Evolutionary conservation across 1,140 invertebrate genomes (phyloP).

Genomic region (Leptopilina clavipes): DNA sequence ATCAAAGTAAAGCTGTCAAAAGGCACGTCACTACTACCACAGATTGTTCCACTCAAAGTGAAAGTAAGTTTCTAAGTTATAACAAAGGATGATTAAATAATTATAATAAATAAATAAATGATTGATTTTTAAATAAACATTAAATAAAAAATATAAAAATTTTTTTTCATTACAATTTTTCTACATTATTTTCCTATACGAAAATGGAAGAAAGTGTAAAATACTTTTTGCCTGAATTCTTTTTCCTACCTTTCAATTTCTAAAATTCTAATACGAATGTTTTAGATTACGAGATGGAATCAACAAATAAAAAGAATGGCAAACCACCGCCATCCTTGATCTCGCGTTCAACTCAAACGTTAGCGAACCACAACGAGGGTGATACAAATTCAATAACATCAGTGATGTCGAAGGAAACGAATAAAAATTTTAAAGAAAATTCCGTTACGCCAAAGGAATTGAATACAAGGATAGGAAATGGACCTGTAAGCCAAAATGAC

Average conservation of each 20-base stretch:
- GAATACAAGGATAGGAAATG: conserved; percentile 63
- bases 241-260: not conserved
- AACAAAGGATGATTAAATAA: too few relatives aligned
- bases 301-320: conserved; percentile 59
- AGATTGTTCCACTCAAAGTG: conserved; percentile 71
- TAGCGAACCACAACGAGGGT: conserved; percentile 37
- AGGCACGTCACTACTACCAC: conserved; percentile 74
- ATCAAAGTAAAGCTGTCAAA: conserved; percentile 80
- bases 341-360: conserved; percentile 61
- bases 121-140: too few relatives aligned
- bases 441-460: conserved; percentile 48
- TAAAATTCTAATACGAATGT: conserved; percentile 7
- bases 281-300: conserved; percentile 63
- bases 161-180: too few relatives aligned
- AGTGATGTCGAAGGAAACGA: conserved; percentile 48
- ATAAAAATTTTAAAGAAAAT: conserved; percentile 54
- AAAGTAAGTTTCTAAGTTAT: conserved; percentile 60
- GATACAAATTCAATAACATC: conserved; percentile 49
- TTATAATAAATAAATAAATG: too few relatives aligned
- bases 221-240: not conserved
- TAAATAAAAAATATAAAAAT: too few relatives aligned
- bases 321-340: conserved; percentile 47
- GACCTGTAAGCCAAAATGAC: conserved; percentile 63
- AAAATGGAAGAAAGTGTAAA: not conserved
- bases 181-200: not conserved